Conservation (phyloP, 2,113 vertebrate genomes). For the Parus major region DNA sequence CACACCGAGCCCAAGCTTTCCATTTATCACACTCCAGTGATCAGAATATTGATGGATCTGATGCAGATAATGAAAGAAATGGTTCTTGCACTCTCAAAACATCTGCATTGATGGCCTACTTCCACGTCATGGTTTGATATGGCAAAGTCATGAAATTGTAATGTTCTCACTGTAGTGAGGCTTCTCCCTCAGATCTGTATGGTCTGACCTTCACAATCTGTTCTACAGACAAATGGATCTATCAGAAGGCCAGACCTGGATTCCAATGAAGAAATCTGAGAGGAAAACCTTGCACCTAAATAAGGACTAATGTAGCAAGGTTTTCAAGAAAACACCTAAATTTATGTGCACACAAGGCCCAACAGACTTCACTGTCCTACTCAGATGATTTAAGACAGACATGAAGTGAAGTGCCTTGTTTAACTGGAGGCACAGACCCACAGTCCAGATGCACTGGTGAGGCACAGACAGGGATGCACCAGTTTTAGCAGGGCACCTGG, state of each 20-base stretch:
- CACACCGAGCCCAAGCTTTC: slow-evolving; percentile 56
- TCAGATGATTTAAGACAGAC: background rate
- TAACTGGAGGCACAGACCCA: background rate
- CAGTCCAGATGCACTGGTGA: background rate
- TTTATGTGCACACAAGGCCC: background rate
- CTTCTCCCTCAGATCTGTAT: background rate
- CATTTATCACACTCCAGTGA: slow-evolving; percentile 20
- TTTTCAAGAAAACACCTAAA: background rate
- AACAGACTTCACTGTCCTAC: background rate
- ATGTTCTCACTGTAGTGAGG: background rate
- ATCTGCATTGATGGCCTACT: slow-evolving; percentile 2
- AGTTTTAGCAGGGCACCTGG: slow-evolving; percentile 35
- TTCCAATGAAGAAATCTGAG: background rate
- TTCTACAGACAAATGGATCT: background rate
- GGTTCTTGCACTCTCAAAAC: slow-evolving; percentile 16
- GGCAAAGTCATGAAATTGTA: background rate
- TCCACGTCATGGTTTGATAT: background rate
- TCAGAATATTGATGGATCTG: slow-evolving; percentile 57
- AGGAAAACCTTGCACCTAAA: slow-evolving; percentile 16
- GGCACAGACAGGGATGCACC: background rate
- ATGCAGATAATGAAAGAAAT: slow-evolving; percentile 6
- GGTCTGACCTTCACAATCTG: accelerated
- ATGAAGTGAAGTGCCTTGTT: background rate
- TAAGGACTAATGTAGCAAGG: slow-evolving; percentile 28
- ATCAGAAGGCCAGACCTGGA: background rate